Conservation (phyloP, 2,888 invertebrate species). For the Eubasilissa splendida region DNA sequence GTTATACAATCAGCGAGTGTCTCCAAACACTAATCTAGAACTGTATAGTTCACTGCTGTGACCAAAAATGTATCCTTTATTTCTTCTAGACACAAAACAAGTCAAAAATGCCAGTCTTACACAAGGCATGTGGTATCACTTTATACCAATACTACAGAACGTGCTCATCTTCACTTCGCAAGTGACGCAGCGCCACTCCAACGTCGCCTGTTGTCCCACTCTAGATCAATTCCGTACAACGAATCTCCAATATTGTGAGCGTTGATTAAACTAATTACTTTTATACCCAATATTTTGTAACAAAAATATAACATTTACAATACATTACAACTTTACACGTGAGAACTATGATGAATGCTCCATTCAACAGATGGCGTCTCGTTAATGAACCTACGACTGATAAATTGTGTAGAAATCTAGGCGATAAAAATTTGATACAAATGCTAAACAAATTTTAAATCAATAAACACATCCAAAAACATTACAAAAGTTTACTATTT, state of each 20-base stretch:
- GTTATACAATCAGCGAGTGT: constrained; percentile 44
- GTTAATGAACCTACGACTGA: neutral
- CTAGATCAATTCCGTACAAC: constrained; percentile 27
- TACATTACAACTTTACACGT: constrained; percentile 38
- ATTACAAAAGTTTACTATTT: constrained; percentile 15
- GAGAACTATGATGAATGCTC: constrained; percentile 25
- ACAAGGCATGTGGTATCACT: constrained; percentile 58
- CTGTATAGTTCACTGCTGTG: constrained; percentile 24
- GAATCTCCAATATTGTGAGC: constrained; percentile 32
- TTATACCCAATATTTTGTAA: constrained; percentile 42
- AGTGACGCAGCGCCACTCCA: neutral
- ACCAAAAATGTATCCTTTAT: constrained; percentile 49
- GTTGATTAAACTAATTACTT: constrained; percentile 6
- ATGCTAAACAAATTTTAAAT: constrained; percentile 18
- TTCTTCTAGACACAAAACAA: constrained; percentile 56
- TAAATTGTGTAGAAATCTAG: constrained; percentile 9
- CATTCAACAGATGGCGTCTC: constrained; percentile 3
- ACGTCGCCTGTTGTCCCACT: constrained; percentile 15
- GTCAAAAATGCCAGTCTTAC: constrained; percentile 59
- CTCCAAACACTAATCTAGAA: constrained; percentile 48
- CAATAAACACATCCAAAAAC: neutral
- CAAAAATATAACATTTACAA: constrained; percentile 46
- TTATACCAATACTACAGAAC: constrained; percentile 54
- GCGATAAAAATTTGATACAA: constrained; percentile 11
- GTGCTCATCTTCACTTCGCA: constrained; percentile 17